Conservation (phyloP, 2,797 vertebrate species). For the Chelon labrosus region DNA sequence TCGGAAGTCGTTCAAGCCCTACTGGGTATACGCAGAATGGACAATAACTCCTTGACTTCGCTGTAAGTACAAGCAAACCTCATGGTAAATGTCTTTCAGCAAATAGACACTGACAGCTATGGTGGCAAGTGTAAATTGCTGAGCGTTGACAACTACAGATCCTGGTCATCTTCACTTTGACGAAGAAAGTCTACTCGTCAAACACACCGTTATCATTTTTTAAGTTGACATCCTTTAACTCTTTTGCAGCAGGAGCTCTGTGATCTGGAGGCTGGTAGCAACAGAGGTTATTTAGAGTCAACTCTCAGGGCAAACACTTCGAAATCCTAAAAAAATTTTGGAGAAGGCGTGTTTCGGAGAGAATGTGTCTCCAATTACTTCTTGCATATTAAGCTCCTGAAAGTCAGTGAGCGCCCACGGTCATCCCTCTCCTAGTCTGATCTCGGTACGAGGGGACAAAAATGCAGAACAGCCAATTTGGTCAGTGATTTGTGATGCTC, state of each 20-base stretch:
- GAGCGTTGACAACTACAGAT: constrained; percentile 17
- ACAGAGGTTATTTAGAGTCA: constrained; percentile 44
- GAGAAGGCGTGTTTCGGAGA: constrained; percentile 52
- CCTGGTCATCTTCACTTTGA: constrained; percentile 32
- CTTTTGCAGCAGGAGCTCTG: constrained; percentile 32
- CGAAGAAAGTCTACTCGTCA: constrained; percentile 35
- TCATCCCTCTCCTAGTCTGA: constrained; percentile 61
- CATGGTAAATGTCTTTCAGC: neutral
- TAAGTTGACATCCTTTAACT: constrained; percentile 38
- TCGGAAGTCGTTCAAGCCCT: neutral
- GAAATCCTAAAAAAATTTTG: constrained; percentile 36
- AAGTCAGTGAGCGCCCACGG: constrained; percentile 58
- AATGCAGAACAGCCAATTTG: constrained; percentile 71
- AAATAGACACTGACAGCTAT: neutral
- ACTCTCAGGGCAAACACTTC: constrained; percentile 35
- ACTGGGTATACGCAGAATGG: neutral
- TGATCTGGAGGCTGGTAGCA: constrained; percentile 61
- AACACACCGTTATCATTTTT: constrained; percentile 57
- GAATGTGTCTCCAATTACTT: constrained; percentile 64
- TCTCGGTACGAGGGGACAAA: constrained; percentile 54
- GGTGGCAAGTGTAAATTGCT: constrained; percentile 10
- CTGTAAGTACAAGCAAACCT: constrained; percentile 2
- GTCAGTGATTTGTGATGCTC: constrained; percentile 73
- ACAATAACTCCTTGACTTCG: constrained; percentile 12
- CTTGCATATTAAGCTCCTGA: constrained; percentile 60